phyloP scores from a whole-genome alignment of 2,888 invertebrate genomes.

The Diplazon laetatorius region DNA sequence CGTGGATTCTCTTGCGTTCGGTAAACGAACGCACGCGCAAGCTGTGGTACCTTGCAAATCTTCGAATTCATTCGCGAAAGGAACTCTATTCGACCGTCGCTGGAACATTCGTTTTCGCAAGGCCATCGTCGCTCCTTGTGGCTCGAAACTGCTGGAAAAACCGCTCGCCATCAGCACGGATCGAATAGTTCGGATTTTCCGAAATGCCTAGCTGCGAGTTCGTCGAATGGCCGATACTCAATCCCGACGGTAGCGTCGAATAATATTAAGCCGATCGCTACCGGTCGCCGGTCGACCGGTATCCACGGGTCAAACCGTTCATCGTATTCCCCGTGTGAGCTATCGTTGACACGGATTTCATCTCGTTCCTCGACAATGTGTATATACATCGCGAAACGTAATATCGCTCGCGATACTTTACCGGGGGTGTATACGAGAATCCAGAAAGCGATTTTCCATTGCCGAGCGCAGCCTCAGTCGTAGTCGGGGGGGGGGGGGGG shows the following conservation, averaged over 20 bases:
- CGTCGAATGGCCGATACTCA: slow-evolving; percentile 12
- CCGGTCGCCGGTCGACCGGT: neutral
- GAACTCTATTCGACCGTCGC: slow-evolving; percentile 25
- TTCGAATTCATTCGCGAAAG: slow-evolving; percentile 24
- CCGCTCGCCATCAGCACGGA: neutral
- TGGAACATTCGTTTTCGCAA: neutral
- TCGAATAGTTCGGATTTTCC: neutral
- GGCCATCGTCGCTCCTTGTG: slow-evolving; percentile 15
- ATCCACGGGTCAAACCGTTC: neutral
- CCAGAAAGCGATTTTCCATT: slow-evolving; percentile 27
- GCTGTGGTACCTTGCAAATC: neutral
- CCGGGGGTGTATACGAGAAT: neutral
- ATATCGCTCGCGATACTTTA: slow-evolving; percentile 11
- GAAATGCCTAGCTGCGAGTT: too few relatives aligned
- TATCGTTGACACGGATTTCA: neutral
- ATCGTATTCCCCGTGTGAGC: neutral
- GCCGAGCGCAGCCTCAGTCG: neutral
- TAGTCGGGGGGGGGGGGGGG: too few relatives aligned
- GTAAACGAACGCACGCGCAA: slow-evolving; percentile 43
- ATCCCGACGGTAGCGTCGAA: slow-evolving; percentile 11
- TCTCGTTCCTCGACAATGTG: neutral
- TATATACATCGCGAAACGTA: neutral
- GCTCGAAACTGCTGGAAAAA: neutral
- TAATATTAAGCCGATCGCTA: slow-evolving; percentile 22
- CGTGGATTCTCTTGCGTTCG: slow-evolving; percentile 7